Conservation (phyloP, 2,888 invertebrate species). For the Drosophila formosana region DNA sequence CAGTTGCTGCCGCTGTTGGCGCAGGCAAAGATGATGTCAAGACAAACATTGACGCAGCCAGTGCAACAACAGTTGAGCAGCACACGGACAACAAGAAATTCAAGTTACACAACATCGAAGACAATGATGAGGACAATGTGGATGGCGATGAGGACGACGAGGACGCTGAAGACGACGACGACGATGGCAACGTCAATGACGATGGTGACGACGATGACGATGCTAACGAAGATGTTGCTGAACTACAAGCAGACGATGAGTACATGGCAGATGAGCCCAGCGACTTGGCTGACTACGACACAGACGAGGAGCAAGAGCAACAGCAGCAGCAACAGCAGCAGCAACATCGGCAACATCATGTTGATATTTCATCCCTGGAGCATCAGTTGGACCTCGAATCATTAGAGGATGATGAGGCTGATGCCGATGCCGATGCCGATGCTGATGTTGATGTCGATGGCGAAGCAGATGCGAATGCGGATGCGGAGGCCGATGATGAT, state of each 20-base stretch:
- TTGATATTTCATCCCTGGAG: slow-evolving; percentile 69
- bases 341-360: slow-evolving; percentile 50
- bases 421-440: slow-evolving; percentile 24
- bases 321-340: slow-evolving; percentile 31
- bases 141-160: slow-evolving; percentile 42
- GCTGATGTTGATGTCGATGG: slow-evolving; percentile 17
- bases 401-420: slow-evolving; percentile 64
- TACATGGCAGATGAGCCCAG: slow-evolving; percentile 68
- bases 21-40: slow-evolving; percentile 45
- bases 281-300: slow-evolving; percentile 62
- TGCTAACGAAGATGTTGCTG: slow-evolving; percentile 65
- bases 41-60: slow-evolving; percentile 40
- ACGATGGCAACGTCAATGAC: slow-evolving; percentile 48
- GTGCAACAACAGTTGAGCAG: slow-evolving; percentile 32
- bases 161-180: slow-evolving; percentile 41
- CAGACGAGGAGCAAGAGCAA: slow-evolving; percentile 42
- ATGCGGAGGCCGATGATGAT: slow-evolving; percentile 56
- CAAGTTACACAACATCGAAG: slow-evolving; percentile 27
- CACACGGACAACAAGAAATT: slow-evolving; percentile 25
- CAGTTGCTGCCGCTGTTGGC: background rate
- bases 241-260: slow-evolving; percentile 57
- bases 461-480: slow-evolving; percentile 34
- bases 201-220: slow-evolving; percentile 60
- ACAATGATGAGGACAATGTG: slow-evolving; percentile 32
- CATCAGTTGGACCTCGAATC: slow-evolving; percentile 73